Evolutionary conservation across 2,113 vertebrate species (phyloP), one percentile per base, ranked within the genome.

Genomic region (Psephotus haematonotus): DNA sequence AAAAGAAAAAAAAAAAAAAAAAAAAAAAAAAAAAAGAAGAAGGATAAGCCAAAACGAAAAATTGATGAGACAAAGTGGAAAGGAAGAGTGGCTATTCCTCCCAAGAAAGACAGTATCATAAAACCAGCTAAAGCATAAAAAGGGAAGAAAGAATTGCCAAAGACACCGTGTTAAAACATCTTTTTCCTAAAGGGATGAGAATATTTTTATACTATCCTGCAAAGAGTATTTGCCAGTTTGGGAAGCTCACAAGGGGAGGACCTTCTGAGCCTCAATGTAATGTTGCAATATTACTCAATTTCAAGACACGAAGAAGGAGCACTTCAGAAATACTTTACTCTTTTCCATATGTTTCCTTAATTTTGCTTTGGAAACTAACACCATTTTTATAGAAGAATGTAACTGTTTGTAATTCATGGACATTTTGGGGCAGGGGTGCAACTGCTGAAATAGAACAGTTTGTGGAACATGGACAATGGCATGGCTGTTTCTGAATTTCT

Each of bases 321-420:
- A 86, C 83, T 95, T 43, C 76, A 85, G 97, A 95, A 96, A 96
- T 96, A 93, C 83, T 88, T 95, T 95, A 68, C 83, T 20, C 24
- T 78, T 93, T 86, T 49, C 46, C 78, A 88, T 83, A 88, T 28
- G 64, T 92, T 96, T 94, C 63, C 55, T 92, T 97, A 96, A 92
- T 97, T 97, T 94, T 82, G 50, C 95, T 65, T 92, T 97, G 94
- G 95, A 97, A 97, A 92, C 90, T 96, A 94, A 93, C 86, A 94
- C 82, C 64, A 84, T 94, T 96, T 98, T 96, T 94, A 92, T 77
- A 77, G 90, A 97, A 95, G 94, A 97, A 94, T 96, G 89, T 63
- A 94, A 93, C 95, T 95, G 97, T 95, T 96, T 97, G 53, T 94
- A 94, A 93, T 68, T 96, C 97, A 96, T 55, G 97, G 97, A 97